A percentile compares a stretch with the other conserved stretches of the same genome.
These are phyloP conservation scores for Darevskia mixta DNA, from an alignment of 2,797 vertebrate genomes.

Conservation along the genomic window DNA sequence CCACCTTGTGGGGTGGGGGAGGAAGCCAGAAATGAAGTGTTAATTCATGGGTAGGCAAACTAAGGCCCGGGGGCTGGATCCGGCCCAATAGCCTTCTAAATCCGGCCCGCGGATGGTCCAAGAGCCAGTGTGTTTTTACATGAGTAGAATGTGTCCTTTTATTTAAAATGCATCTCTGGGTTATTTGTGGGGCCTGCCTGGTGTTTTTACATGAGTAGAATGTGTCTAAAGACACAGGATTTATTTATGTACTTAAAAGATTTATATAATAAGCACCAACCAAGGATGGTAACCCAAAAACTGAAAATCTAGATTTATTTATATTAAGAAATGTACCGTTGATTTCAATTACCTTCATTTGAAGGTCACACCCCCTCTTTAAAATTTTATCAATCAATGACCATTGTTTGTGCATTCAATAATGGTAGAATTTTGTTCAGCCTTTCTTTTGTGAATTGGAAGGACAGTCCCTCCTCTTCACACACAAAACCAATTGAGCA, in stretches of 20 bases:
- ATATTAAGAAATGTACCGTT: background rate
- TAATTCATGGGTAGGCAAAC: background rate
- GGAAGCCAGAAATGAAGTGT: background rate
- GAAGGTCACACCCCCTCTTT: background rate
- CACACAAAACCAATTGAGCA: constrained; percentile 16
- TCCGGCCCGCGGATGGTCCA: accelerated
- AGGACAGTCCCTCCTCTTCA: background rate
- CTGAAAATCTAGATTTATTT: background rate
- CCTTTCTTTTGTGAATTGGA: background rate
- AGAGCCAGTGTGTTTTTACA: too few species aligned
- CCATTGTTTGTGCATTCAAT: background rate
- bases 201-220: too few species aligned
- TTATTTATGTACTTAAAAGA: too few species aligned
- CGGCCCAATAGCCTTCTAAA: too few species aligned
- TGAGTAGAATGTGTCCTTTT: too few species aligned
- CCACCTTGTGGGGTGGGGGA: background rate
- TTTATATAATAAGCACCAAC: background rate
- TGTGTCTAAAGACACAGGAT: background rate
- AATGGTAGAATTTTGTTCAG: background rate
- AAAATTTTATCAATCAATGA: constrained; percentile 7
- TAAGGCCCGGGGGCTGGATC: too few species aligned
- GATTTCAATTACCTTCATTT: background rate
- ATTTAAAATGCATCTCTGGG: too few species aligned
- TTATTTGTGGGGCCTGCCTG: too few species aligned
- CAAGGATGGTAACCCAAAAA: background rate